Base-by-base conservation (phyloP, 35 echinoderm and acorn worm species). In the Patiria miniata region DNA sequence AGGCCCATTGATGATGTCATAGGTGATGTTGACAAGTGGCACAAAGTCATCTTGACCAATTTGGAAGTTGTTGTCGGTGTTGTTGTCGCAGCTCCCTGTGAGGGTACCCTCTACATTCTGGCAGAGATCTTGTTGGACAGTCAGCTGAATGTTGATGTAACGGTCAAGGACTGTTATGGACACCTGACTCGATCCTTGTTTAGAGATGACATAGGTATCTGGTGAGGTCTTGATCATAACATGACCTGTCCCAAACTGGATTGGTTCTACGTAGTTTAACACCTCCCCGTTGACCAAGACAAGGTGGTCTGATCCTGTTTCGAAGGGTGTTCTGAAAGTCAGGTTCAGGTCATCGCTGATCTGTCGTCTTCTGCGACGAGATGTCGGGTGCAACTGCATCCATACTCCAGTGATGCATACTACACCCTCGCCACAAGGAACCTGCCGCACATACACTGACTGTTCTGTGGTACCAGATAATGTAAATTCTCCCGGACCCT, bases 401-500 rank as follows among this genome's bases (percentile, higher is more conserved):
- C 94, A 97, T 30, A 97, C 39, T 15, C 82, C 77, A 14, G 83
- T 97, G 18, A 93, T 59, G 52, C 94, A 93, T 15, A 73, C 52
- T 28, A 37, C 86, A 30, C 82, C 81, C 3, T 79, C 86, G 32
- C 44, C 61, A 82, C 90, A 93, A 7, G 94, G 94, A 40, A 89
- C 91, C 50, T 93, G 90, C 5, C 90, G 86, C 28, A 88, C 32
- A 79, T 93, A 93, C 1, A 97, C 73, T 39, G 79, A 36, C 16
- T 87, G 40, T 15, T 86, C 80, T 12, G 65, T 54, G 7, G 73
- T 78, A 29, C 81, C 53, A 0, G 90, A 80, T 28, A 97, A 79
- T 7, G 65, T 40, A 78, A 89, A 97, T 79, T 97, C 94, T 42
- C 94, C 94, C 19, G 55, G 77, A 33, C 77, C 79, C 38, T 97